These are phyloP conservation scores for Trisateles emortualis DNA, from an alignment of 2,888 invertebrate species.

Conservation along the genomic window DNA sequence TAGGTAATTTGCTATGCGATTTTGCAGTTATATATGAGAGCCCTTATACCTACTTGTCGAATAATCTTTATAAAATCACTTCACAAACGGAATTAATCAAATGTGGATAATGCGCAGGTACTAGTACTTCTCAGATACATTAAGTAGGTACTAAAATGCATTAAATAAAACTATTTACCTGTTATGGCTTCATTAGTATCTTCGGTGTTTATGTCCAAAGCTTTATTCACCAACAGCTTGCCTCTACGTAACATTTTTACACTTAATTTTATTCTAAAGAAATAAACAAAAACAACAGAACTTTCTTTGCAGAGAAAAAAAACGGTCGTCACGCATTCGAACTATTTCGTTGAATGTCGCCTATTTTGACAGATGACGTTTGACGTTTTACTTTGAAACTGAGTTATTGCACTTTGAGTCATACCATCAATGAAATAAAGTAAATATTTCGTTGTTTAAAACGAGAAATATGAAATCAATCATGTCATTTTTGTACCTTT, in stretches of 20 bases:
- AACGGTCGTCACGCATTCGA: conserved; percentile 22
- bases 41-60: conserved; percentile 12
- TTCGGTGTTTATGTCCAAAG: conserved; percentile 16
- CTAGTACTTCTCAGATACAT: conserved; percentile 16
- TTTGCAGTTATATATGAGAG: conserved; percentile 13
- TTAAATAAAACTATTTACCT: conserved; percentile 23
- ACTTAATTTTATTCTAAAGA: not conserved
- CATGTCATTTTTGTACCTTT: conserved; percentile 8
- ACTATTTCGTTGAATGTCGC: conserved; percentile 20
- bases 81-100: conserved; percentile 20
- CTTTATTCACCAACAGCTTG: conserved; percentile 6
- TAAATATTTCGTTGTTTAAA: conserved; percentile 16
- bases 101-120: conserved; percentile 18
- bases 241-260: not conserved
- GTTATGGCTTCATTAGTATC: conserved; percentile 13
- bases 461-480: no score
- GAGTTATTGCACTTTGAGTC: conserved; percentile 16
- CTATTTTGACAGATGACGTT: conserved; percentile 13
- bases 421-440: conserved; percentile 9
- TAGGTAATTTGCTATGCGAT: no score
- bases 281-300: conserved; percentile 7
- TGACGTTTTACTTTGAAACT: conserved; percentile 12
- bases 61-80: conserved; percentile 10
- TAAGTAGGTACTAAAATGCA: conserved; percentile 22
- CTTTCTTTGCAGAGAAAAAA: conserved; percentile 19